Base-by-base conservation (phyloP, 2,888 invertebrate genomes). In the Nemurella pictetii region DNA sequence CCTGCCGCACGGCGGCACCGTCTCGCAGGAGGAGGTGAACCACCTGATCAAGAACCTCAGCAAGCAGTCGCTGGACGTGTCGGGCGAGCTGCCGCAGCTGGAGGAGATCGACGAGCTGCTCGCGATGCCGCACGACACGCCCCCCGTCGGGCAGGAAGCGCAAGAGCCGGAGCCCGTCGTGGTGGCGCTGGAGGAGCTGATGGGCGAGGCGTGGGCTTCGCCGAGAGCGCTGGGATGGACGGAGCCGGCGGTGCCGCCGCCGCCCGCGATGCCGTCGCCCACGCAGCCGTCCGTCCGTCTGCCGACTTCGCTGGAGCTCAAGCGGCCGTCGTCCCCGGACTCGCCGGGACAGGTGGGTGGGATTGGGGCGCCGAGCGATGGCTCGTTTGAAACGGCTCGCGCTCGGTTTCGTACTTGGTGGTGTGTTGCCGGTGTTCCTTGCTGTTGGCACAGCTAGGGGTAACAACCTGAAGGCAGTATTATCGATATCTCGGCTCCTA, bases 1-100 rank as follows among this genome's bases (percentile, higher is more conserved):
- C 0, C 92, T 92, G 0, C 91, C 93, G 1, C 91, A 93, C 9
- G 93, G 93, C 88, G 93, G 93, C 0, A 92, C 92, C 15, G 12
- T 93, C 92, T 88, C 92, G 9, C 15, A 78, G 20, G 78, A 78
- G n/a, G 78, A 78, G 30, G 30, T 78, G 2, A 78, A 30, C n/a
- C 27, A 78, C 2, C 28, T 28, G 0, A 7, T 78, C 3, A 28
- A 78, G 0, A n/a, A 5, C 15, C 30, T 78, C 2, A 30, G 30
- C 28, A 78, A 27, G 9, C 28, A 78, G 78, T 15, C 26, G 2
- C 78, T 75, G 4, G 75, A 4, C 7, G 28, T 2, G 12, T 20
- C 15, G 1, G 27, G 26, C 12, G 25, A 75, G 20, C 0, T 27
- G 28, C 28, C 75, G 3, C 7, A 7, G 28, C 75, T 28, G 28